Percentiles rank a stretch among this genome's conserved stretches.
Conservation (phyloP, 1,140 invertebrate genomes). For the Danaus melanippus region DNA sequence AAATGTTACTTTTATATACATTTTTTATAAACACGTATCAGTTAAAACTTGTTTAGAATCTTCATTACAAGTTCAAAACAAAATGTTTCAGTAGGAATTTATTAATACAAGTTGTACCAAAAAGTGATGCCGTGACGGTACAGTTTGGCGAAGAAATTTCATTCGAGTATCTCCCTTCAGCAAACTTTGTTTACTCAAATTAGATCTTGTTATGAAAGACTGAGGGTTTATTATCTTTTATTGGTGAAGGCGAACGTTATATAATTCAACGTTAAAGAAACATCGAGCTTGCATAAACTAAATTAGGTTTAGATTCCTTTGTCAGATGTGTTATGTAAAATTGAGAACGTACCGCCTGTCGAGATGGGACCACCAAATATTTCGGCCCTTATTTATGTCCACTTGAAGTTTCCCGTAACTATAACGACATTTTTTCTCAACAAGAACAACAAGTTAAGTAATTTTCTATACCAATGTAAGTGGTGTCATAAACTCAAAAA, state of each 20-base stretch:
- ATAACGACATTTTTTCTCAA: slow-evolving; percentile 45
- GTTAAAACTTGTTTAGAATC: slow-evolving; percentile 33
- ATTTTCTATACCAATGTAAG: slow-evolving; percentile 5
- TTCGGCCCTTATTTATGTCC: slow-evolving; percentile 66
- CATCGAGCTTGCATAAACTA: slow-evolving; percentile 9
- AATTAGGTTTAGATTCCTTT: slow-evolving; percentile 25
- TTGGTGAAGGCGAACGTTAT: slow-evolving; percentile 29
- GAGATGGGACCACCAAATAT: slow-evolving; percentile 61
- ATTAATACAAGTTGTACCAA: slow-evolving; percentile 52
- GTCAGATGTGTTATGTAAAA: slow-evolving; percentile 37
- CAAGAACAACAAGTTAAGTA: slow-evolving; percentile 16
- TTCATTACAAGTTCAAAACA: slow-evolving; percentile 33
- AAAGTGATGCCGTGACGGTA: slow-evolving; percentile 47
- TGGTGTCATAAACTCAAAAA: too few relatives aligned
- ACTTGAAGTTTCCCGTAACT: slow-evolving; percentile 61
- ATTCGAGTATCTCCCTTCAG: slow-evolving; percentile 30
- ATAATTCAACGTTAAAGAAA: slow-evolving; percentile 15
- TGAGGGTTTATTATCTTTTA: slow-evolving; percentile 47
- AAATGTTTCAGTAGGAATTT: slow-evolving; percentile 29
- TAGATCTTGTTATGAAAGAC: slow-evolving; percentile 25
- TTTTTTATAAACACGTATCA: not conserved
- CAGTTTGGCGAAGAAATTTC: slow-evolving; percentile 49
- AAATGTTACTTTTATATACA: not conserved
- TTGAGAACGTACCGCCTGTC: slow-evolving; percentile 42
- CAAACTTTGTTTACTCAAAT: slow-evolving; percentile 30